Conservation (phyloP, 2,797 vertebrate species). For the Sebastes jordani region DNA sequence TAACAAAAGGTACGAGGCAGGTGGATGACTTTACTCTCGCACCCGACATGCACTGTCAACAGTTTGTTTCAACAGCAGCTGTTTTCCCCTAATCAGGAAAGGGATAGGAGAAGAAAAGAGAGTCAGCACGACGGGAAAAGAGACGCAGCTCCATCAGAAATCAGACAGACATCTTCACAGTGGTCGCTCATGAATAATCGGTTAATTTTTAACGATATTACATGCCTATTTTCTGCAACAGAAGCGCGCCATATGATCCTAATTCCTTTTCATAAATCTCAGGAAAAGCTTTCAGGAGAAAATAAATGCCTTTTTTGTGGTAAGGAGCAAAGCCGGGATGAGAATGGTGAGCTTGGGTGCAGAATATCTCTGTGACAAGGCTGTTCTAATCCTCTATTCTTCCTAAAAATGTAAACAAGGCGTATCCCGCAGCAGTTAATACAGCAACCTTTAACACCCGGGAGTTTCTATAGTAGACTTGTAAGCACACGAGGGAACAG, state of each 20-base stretch:
- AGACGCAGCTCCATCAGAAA: slow-evolving; percentile 14
- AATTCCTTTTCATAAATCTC: slow-evolving; percentile 20
- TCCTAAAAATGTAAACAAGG: slow-evolving; percentile 30
- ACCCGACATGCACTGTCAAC: slow-evolving; percentile 44
- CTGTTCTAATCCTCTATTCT: slow-evolving; percentile 32
- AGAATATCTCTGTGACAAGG: slow-evolving; percentile 1
- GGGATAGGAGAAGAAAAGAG: slow-evolving; percentile 3
- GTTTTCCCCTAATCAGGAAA: slow-evolving; percentile 41
- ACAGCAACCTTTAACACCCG: background rate
- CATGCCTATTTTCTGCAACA: slow-evolving; percentile 29
- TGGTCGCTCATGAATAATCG: slow-evolving; percentile 28
- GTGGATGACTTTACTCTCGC: slow-evolving; percentile 35
- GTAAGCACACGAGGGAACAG: slow-evolving; percentile 24
- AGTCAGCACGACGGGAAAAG: background rate
- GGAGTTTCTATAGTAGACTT: slow-evolving; percentile 14
- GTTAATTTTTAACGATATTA: slow-evolving; percentile 9
- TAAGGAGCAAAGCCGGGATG: slow-evolving; percentile 4
- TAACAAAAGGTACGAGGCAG: slow-evolving; percentile 44
- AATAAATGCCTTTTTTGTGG: background rate
- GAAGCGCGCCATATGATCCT: background rate
- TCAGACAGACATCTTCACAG: slow-evolving; percentile 1
- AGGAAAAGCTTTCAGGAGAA: background rate
- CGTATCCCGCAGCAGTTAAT: slow-evolving; percentile 14
- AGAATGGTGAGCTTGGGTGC: background rate
- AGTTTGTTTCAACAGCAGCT: slow-evolving; percentile 53